Percentiles rank a stretch among this genome's conserved stretches.
phyloP scores from a whole-genome alignment of 92 coral and sea anemone species.

The Actinernus sp. region DNA sequence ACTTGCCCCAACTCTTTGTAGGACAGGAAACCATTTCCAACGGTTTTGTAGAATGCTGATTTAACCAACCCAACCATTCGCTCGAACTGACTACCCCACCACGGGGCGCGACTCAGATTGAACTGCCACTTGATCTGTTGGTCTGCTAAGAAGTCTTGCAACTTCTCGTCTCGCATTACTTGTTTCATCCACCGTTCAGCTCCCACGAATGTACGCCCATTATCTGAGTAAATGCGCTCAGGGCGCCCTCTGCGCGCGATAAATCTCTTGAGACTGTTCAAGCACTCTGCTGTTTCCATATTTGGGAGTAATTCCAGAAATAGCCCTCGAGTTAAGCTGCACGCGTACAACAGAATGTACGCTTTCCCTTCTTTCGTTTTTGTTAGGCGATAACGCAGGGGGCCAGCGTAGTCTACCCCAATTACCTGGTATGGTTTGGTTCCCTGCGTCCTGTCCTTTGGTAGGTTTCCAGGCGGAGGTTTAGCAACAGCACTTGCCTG shows the following conservation, averaged over 20 bases:
- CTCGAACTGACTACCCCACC: no score
- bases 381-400: slow-evolving; percentile 8
- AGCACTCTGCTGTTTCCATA: slow-evolving; percentile 15
- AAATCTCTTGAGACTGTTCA: slow-evolving; percentile 12
- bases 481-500: slow-evolving; percentile 13
- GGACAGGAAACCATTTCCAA: no score
- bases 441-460: slow-evolving; percentile 3
- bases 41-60: no score
- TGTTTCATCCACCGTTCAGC: slow-evolving; percentile 6
- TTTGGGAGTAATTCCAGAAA: slow-evolving; percentile 18
- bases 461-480: slow-evolving; percentile 15
- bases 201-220: slow-evolving; percentile 10
- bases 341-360: slow-evolving; percentile 12
- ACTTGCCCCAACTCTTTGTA: no score
- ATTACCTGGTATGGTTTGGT: slow-evolving; percentile 12
- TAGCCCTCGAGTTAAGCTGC: slow-evolving; percentile 16
- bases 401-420: slow-evolving; percentile 22
- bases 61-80: no score
- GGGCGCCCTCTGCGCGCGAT: slow-evolving; percentile 17
- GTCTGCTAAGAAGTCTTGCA: slow-evolving; percentile 7
- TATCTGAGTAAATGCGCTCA: slow-evolving; percentile 1
- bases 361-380: slow-evolving; percentile 27
- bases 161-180: slow-evolving; percentile 16
- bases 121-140: not conserved
- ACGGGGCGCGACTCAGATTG: no score